A percentile compares a stretch with the other conserved stretches of the same genome.
These are phyloP conservation scores for Hemiprocne comata DNA, from an alignment of 2,113 vertebrate species.

Conservation along the genomic window DNA sequence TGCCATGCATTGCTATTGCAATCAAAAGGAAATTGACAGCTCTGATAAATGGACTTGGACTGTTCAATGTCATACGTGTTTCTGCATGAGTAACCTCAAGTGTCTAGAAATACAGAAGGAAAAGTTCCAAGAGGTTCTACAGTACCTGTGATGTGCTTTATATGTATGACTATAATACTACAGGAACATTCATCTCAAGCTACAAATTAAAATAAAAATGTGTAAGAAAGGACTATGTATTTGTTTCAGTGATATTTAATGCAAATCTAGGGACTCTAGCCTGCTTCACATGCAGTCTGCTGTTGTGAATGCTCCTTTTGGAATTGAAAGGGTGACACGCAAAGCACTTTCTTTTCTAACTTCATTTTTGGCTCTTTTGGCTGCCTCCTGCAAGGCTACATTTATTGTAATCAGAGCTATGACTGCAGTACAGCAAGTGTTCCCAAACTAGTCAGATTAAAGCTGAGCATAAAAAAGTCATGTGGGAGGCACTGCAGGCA, in stretches of 20 bases:
- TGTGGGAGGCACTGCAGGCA: background rate
- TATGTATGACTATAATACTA: background rate
- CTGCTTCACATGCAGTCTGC: background rate
- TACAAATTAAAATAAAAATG: background rate
- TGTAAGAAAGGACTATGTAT: background rate
- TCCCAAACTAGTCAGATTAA: background rate
- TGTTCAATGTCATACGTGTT: background rate
- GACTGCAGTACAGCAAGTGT: background rate
- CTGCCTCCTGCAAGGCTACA: rapidly evolving
- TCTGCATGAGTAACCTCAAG: background rate
- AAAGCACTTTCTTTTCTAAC: background rate
- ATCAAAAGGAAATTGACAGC: background rate
- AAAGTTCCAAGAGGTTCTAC: background rate
- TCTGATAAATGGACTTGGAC: background rate
- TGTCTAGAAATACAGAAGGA: background rate
- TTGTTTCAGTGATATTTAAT: background rate
- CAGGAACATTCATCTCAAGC: background rate
- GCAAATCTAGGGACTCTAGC: background rate
- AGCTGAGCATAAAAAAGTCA: background rate
- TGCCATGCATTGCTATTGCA: background rate
- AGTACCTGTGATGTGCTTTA: background rate
- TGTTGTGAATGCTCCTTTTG: background rate
- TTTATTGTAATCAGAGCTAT: background rate
- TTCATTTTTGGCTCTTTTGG: background rate
- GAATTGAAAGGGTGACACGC: background rate